These are phyloP conservation scores for Triops cancriformis DNA, from an alignment of 1,140 invertebrate genomes.

Conservation along the genomic window DNA sequence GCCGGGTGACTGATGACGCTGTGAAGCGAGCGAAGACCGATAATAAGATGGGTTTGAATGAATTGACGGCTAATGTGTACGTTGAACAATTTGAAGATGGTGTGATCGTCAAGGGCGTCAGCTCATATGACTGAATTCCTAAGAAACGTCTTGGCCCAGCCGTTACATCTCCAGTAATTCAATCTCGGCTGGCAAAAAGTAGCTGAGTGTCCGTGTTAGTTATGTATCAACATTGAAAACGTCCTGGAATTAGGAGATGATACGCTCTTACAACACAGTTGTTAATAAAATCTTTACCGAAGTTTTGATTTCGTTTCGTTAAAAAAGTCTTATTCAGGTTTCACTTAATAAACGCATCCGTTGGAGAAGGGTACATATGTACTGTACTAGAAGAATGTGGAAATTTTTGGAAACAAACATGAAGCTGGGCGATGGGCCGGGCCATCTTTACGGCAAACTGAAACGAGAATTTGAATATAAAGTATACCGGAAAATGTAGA, in stretches of 20 bases:
- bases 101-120: constrained; percentile 49
- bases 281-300: background rate
- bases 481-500: too few species aligned
- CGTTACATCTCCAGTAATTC: constrained; percentile 40
- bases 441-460: too few species aligned
- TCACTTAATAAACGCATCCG: too few species aligned
- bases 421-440: too few species aligned
- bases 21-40: constrained; percentile 68
- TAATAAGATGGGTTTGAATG: constrained; percentile 66
- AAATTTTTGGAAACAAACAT: too few species aligned
- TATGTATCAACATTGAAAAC: background rate
- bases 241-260: background rate
- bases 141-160: constrained; percentile 48
- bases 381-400: too few species aligned
- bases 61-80: constrained; percentile 84
- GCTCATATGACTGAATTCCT: constrained; percentile 45
- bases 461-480: too few species aligned
- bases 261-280: background rate
- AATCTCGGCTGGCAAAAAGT: background rate
- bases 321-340: too few species aligned
- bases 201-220: constrained; percentile 1
- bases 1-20: constrained; percentile 74
- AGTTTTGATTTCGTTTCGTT: too few species aligned
- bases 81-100: constrained; percentile 36
- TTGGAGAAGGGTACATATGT: too few species aligned